Evolutionary conservation across 2,888 invertebrate species (phyloP).

Genomic region (Ariolimax columbianus): DNA sequence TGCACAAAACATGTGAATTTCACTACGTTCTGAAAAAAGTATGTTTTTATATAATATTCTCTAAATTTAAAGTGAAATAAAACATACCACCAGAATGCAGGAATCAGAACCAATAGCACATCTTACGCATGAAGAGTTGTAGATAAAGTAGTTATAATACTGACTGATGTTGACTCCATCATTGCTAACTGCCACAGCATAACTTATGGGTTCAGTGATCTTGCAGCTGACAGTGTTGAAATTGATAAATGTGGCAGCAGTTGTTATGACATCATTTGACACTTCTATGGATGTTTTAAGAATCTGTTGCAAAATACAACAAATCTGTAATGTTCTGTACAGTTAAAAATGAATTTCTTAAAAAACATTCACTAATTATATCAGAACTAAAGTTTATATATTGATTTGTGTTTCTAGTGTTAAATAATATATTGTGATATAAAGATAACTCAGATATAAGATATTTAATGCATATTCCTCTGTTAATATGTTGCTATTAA

Average conservation of each 20-base stretch:
- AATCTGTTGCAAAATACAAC: constrained; percentile 18
- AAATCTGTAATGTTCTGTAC: background rate
- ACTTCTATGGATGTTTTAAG: constrained; percentile 31
- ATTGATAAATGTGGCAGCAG: constrained; percentile 56
- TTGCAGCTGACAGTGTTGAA: constrained; percentile 55
- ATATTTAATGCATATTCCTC: no score
- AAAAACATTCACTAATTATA: background rate
- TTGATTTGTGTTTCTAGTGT: background rate
- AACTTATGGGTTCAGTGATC: constrained; percentile 46
- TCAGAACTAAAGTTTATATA: background rate
- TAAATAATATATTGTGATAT: no score
- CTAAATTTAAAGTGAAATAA: background rate
- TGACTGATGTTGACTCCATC: constrained; percentile 51
- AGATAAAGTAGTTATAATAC: constrained; percentile 45
- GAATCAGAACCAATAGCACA: constrained; percentile 29
- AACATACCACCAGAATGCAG: constrained; percentile 53
- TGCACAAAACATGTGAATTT: no score
- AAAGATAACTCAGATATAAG: no score
- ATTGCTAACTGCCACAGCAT: constrained; percentile 55
- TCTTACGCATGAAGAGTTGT: constrained; percentile 54
- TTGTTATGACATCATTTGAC: constrained; percentile 23
- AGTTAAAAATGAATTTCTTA: background rate
- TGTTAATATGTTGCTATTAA: no score
- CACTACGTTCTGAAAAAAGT: no score
- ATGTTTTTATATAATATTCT: background rate